A percentile compares a stretch with the other conserved stretches of the same genome.
Evolutionary conservation across 2,113 vertebrate genomes (phyloP).

Genomic region (Neodon shergylaensis): DNA sequence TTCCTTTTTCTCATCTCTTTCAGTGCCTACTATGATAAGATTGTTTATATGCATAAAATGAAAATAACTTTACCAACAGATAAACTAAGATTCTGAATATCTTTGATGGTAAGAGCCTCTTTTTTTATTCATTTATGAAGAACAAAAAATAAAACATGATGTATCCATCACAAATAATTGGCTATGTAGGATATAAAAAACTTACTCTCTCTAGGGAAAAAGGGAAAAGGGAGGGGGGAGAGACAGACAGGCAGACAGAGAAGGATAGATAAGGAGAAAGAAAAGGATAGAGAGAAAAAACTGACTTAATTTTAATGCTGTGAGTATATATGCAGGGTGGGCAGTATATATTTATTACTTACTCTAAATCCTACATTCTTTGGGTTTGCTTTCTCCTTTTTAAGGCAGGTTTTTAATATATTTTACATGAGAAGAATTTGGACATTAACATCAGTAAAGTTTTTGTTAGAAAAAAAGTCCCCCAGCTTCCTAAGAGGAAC

Average conservation of each 20-base stretch:
- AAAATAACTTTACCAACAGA: not conserved
- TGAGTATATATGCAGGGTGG: not conserved
- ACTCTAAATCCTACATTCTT: not conserved
- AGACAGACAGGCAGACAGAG: not conserved
- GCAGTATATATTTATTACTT: slow-evolving; percentile 1
- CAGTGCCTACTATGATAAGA: not conserved
- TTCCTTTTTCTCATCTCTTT: not conserved
- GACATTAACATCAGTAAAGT: not conserved
- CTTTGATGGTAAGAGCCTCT: not conserved
- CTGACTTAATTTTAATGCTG: not conserved
- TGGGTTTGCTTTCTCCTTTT: not conserved
- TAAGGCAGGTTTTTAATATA: slow-evolving; percentile 16
- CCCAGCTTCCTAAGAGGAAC: not conserved
- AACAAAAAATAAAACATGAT: slow-evolving; percentile 14
- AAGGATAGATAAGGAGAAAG: not conserved
- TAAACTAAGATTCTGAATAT: slow-evolving; percentile 17
- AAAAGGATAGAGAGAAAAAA: not conserved
- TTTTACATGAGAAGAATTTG: not conserved
- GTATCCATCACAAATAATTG: not conserved
- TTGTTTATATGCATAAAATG: not conserved
- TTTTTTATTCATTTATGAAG: slow-evolving; percentile 33
- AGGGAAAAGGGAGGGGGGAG: not conserved
- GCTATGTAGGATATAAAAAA: not conserved
- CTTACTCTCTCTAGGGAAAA: not conserved
- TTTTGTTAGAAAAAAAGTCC: not conserved